These are phyloP conservation scores for Homalodisca vitripennis DNA, from an alignment of 1,140 invertebrate genomes.

Conservation along the genomic window DNA sequence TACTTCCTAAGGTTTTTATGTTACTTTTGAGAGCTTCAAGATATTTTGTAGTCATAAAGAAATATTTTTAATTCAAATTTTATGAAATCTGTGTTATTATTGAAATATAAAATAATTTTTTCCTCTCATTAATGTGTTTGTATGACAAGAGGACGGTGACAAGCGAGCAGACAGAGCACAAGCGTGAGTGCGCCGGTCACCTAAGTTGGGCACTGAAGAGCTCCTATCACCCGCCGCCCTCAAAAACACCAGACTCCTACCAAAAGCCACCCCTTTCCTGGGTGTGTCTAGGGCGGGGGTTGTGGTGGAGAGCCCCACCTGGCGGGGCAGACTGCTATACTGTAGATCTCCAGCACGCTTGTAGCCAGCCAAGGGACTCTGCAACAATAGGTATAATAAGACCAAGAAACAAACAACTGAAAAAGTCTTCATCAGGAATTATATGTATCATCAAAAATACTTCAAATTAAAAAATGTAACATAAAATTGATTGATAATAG, in stretches of 20 bases:
- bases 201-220: conserved; percentile 88
- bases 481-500: not conserved
- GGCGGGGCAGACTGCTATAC: conserved; percentile 76
- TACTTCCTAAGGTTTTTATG: too few species aligned
- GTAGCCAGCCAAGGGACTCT: conserved; percentile 52
- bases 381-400: conserved; percentile 43
- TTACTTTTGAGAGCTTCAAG: too few species aligned
- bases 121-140: too few species aligned
- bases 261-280: conserved; percentile 64
- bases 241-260: conserved; percentile 62
- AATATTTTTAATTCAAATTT: too few species aligned
- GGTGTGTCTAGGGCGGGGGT: conserved; percentile 40
- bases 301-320: conserved; percentile 36
- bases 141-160: too few species aligned
- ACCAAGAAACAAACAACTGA: not conserved
- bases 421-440: not conserved
- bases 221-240: conserved; percentile 61
- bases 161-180: too few species aligned
- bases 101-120: too few species aligned
- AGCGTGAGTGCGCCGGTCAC: conserved; percentile 54
- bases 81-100: too few species aligned
- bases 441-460: not conserved
- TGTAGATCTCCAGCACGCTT: conserved; percentile 49
- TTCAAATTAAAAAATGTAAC: not conserved
- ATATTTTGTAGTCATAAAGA: too few species aligned